Evolutionary conservation across 2,888 invertebrate genomes (phyloP), one percentile per base, ranked within the genome.

Genomic region (Drosophila paramelanica): DNA sequence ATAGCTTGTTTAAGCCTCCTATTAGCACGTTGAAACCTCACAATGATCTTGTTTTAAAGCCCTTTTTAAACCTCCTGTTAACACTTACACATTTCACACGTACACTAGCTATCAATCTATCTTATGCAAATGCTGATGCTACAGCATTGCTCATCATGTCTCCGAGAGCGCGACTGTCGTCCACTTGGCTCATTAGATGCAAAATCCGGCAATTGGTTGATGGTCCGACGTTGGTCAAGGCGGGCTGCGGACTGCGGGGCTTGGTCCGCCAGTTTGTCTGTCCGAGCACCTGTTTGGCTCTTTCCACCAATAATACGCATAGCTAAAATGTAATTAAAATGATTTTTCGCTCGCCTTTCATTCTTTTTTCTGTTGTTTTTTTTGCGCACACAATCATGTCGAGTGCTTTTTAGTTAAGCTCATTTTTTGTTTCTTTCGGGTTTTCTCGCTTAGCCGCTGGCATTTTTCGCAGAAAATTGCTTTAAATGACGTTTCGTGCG

Each of bases 311-410:
- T 67, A 61, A 53, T 47, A 47, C 58, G 59, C 66, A 61, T 39
- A 56, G 67, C 51, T 55, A 59, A 61, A 75, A 68, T 69, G 76
- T 70, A 88, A 85, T 84, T 84, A 85, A 85, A 88, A 66, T 66
- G 49, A 72, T 64, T 71, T 68, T 72, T 46, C 38, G 31, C 39
- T 41, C 31, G 31, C 31, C 3, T 10, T 10, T 31, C 31, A 25
- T 59, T 64, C 68, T 53, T 53, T 14, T 33, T 25, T 47, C 51
- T 42, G 13, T 10, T 39, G n/a, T 8, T 38, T 11, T 11, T 6
- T 49, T n/a, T 31, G 11, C 3, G 31, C 31, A 31, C 31, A 31
- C 31, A 31, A 31, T 31, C 10, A 31, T 31, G 31, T 31, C 23
- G 64, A 67, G 43, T 53, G 50, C 17, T 45, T 49, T 70, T 67